A percentile compares a stretch with the other conserved stretches of the same genome.
phyloP scores from a whole-genome alignment of 2,797 vertebrate genomes.

The Trachurus trachurus region DNA sequence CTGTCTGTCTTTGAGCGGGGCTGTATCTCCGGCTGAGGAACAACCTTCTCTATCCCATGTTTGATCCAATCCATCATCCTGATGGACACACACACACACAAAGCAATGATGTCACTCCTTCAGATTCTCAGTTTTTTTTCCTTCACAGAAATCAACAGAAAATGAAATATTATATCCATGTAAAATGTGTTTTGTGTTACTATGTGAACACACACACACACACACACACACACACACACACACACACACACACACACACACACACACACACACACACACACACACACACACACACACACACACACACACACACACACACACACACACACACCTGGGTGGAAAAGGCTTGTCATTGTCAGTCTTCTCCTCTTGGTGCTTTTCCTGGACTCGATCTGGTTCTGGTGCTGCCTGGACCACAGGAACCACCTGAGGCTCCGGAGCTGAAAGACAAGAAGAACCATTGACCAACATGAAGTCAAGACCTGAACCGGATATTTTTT shows the following conservation, averaged over 20 bases:
- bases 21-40: conserved; percentile 82
- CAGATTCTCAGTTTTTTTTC: neutral
- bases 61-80: conserved; percentile 87
- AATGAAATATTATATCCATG: too few relatives aligned
- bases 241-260: conserved; percentile 45
- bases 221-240: conserved; percentile 45
- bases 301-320: too few relatives aligned
- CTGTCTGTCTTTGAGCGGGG: conserved; percentile 52
- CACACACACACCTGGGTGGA: conserved; percentile 62
- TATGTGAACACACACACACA: conserved; percentile 12
- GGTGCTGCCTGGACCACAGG: conserved; percentile 53
- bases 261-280: conserved; percentile 29
- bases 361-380: conserved; percentile 39
- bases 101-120: neutral
- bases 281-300: too few relatives aligned
- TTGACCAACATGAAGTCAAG: too few relatives aligned
- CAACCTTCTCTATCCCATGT: conserved; percentile 84
- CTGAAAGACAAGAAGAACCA: conserved; percentile 26
- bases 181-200: too few relatives aligned
- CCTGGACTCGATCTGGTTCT: conserved; percentile 1
- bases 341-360: conserved; percentile 34
- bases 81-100: conserved; percentile 7
- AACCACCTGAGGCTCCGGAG: conserved; percentile 54
- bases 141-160: neutral
- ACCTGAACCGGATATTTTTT: neutral